Percentiles rank a stretch among this genome's conserved stretches.
Conservation (phyloP, 1,140 invertebrate genomes). For the Holcopasites calliopsidis region DNA sequence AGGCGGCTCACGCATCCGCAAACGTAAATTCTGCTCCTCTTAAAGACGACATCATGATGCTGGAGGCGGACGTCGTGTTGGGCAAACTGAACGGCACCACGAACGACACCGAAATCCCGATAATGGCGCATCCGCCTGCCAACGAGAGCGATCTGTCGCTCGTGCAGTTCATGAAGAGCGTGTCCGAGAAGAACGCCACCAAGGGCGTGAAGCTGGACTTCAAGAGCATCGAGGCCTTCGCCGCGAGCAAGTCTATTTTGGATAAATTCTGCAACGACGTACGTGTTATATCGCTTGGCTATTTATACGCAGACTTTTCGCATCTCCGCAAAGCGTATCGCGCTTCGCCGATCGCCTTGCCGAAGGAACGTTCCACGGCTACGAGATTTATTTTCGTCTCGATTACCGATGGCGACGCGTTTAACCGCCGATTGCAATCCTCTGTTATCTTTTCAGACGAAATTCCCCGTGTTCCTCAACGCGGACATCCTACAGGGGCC, state of each 20-base stretch:
- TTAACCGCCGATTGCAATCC: background rate
- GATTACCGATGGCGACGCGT: slow-evolving; percentile 3
- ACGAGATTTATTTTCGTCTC: background rate
- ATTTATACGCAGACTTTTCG: slow-evolving; percentile 23
- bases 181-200: slow-evolving; percentile 79
- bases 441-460: slow-evolving; percentile 79
- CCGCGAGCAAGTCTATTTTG: slow-evolving; percentile 82
- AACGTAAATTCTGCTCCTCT: slow-evolving; percentile 28
- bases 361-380: background rate
- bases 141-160: slow-evolving; percentile 88
- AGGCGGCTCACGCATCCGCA: background rate
- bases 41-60: slow-evolving; percentile 86
- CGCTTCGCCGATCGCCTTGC: background rate
- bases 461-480: slow-evolving; percentile 92
- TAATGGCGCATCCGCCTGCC: slow-evolving; percentile 93
- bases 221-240: slow-evolving; percentile 89
- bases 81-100: slow-evolving; percentile 78
- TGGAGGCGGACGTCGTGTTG: slow-evolving; percentile 93
- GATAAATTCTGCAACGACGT: slow-evolving; percentile 76
- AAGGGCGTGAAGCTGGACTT: slow-evolving; percentile 94
- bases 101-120: slow-evolving; percentile 80
- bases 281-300: slow-evolving; percentile 38
- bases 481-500: slow-evolving; percentile 93
- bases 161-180: slow-evolving; percentile 84
- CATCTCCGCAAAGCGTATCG: background rate